A percentile compares a stretch with the other conserved stretches of the same genome.
phyloP scores from a whole-genome alignment of 2,113 vertebrate genomes.

The Festucalex cinctus region DNA sequence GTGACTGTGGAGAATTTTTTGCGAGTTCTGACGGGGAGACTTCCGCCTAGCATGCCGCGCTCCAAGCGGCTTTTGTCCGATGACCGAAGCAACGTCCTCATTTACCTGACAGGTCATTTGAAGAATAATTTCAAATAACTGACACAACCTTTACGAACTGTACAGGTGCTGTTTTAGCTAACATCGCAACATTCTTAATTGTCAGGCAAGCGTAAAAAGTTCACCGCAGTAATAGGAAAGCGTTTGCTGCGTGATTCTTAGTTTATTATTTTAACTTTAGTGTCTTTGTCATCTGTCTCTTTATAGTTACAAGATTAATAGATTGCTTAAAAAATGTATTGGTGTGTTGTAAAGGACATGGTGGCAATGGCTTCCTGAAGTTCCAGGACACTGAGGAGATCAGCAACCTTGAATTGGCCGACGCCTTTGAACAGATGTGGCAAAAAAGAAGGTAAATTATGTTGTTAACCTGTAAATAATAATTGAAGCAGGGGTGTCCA shows the following conservation, averaged over 20 bases:
- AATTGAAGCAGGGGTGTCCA: neutral
- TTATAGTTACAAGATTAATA: neutral
- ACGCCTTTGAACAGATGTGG: slow-evolving; percentile 99
- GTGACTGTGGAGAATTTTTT: slow-evolving; percentile 98
- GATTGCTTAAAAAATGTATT: neutral
- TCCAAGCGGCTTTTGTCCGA: slow-evolving; percentile 96
- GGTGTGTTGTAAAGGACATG: slow-evolving; percentile 78
- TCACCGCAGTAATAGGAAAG: neutral
- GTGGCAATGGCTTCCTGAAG: slow-evolving; percentile 97
- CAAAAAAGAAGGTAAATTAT: slow-evolving; percentile 87
- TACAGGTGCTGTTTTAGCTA: too few relatives aligned
- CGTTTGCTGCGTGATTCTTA: too few relatives aligned
- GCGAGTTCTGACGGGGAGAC: slow-evolving; percentile 89
- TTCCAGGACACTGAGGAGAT: slow-evolving; percentile 99
- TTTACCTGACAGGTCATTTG: slow-evolving; percentile 88
- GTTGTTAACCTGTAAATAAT: too few relatives aligned
- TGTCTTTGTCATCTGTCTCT: neutral
- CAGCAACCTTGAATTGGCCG: slow-evolving; percentile 95
- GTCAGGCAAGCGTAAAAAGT: too few relatives aligned
- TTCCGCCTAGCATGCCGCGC: slow-evolving; percentile 90
- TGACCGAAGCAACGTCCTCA: slow-evolving; percentile 97
- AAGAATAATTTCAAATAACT: neutral
- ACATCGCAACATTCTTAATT: neutral
- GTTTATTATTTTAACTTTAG: neutral
- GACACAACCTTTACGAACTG: neutral